phyloP scores from a whole-genome alignment of 2,113 vertebrate species.

The Rissa tridactyla region DNA sequence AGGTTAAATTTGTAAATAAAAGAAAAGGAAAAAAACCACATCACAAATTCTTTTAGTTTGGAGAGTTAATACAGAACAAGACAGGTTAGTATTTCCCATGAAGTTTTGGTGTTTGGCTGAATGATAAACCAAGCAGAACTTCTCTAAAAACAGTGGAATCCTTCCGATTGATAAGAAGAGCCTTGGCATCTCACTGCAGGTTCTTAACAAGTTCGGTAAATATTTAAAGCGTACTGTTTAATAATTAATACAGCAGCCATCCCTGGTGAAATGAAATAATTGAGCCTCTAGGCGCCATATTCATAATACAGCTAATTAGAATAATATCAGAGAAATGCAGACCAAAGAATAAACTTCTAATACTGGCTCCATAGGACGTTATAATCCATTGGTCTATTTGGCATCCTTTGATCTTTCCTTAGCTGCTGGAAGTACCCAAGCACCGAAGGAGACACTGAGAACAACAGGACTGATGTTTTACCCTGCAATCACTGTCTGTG shows the following conservation, averaged over 20 bases:
- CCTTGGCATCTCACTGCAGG: not conserved
- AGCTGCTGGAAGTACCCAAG: not conserved
- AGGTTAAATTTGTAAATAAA: not conserved
- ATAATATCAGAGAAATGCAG: conserved; percentile 37
- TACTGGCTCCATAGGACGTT: not conserved
- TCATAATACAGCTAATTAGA: conserved; percentile 31
- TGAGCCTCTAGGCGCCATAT: not conserved
- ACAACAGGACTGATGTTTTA: not conserved
- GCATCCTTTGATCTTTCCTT: not conserved
- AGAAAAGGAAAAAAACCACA: not conserved
- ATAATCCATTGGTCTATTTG: not conserved
- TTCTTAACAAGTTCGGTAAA: conserved; percentile 44
- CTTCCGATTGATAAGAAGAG: not conserved
- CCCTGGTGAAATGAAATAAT: conserved; percentile 42
- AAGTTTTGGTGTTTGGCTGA: not conserved
- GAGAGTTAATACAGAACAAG: not conserved
- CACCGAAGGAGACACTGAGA: not conserved
- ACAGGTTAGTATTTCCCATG: not conserved
- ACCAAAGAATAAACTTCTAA: not conserved
- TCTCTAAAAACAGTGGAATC: not conserved
- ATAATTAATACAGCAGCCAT: conserved; percentile 41
- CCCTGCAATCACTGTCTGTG: not conserved
- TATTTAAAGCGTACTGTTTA: conserved; percentile 45
- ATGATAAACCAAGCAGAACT: not conserved
- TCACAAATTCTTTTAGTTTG: not conserved